These are phyloP conservation scores for Schizothorax lantsangensis DNA, from an alignment of 2,797 vertebrate species.

Conservation along the genomic window DNA sequence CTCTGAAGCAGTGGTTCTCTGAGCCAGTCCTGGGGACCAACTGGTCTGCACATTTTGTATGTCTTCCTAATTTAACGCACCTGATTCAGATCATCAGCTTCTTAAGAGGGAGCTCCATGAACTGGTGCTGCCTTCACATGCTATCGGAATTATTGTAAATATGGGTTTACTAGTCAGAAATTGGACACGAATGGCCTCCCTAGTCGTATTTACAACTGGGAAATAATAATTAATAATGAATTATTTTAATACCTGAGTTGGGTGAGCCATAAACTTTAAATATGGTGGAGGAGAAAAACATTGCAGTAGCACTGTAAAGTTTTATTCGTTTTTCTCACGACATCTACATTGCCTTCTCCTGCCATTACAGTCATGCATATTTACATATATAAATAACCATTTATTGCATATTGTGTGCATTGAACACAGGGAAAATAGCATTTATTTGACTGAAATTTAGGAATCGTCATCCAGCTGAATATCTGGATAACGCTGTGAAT, in stretches of 20 bases:
- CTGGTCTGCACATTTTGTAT: background rate
- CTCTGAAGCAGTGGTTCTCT: background rate
- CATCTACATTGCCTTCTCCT: background rate
- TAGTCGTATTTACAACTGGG: no score
- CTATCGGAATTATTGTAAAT: background rate
- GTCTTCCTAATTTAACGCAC: background rate
- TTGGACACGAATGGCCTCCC: background rate
- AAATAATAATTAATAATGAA: no score
- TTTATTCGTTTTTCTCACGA: background rate
- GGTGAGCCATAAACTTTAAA: no score
- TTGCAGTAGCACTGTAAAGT: no score
- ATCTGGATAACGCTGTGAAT: no score
- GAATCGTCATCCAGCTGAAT: no score
- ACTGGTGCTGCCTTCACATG: background rate
- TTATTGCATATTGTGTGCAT: no score
- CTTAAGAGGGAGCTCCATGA: background rate
- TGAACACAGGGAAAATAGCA: no score
- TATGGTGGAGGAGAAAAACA: no score
- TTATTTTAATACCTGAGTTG: no score
- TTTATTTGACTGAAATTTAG: no score
- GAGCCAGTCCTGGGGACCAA: background rate
- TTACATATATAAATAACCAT: no score
- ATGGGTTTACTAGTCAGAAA: background rate
- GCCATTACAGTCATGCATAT: background rate
- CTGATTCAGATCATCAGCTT: background rate